Percentiles rank a stretch among this genome's conserved stretches.
phyloP scores from a whole-genome alignment of 2,888 invertebrate species.

The Acleris holmiana region DNA sequence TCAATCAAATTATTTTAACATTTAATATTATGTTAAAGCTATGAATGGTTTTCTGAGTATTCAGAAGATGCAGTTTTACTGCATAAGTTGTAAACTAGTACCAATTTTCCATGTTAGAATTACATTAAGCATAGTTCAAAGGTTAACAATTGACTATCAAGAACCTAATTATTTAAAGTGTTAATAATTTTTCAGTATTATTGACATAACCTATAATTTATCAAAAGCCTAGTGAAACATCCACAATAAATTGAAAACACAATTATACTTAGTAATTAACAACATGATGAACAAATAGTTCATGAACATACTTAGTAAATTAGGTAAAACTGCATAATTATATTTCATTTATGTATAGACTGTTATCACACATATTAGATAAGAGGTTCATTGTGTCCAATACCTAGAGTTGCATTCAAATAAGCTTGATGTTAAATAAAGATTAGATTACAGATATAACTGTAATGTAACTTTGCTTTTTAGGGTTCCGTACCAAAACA shows the following conservation, averaged over 20 bases:
- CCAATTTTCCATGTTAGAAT: no score
- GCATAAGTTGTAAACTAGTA: no score
- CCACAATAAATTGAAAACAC: not conserved
- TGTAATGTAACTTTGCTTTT: no score
- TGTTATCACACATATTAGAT: constrained; percentile 23
- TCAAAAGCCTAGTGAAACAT: not conserved
- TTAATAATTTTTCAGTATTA: not conserved
- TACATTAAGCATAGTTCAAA: no score
- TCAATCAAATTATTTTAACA: no score
- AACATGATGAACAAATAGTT: no score
- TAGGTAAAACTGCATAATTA: not conserved
- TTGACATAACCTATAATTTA: not conserved
- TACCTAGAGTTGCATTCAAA: constrained; percentile 19
- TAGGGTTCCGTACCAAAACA: no score
- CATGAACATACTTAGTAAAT: not conserved
- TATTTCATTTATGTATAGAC: constrained; percentile 1
- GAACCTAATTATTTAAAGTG: not conserved
- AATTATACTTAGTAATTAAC: not conserved
- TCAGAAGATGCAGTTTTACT: no score
- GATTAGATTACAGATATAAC: not conserved
- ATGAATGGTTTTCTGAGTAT: no score
- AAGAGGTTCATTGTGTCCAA: constrained; percentile 23
- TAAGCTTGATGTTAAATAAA: constrained; percentile 15
- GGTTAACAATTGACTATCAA: no score
- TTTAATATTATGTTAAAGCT: no score